phyloP scores from a whole-genome alignment of 1,140 invertebrate species.

The Oedothorax gibbosus region DNA sequence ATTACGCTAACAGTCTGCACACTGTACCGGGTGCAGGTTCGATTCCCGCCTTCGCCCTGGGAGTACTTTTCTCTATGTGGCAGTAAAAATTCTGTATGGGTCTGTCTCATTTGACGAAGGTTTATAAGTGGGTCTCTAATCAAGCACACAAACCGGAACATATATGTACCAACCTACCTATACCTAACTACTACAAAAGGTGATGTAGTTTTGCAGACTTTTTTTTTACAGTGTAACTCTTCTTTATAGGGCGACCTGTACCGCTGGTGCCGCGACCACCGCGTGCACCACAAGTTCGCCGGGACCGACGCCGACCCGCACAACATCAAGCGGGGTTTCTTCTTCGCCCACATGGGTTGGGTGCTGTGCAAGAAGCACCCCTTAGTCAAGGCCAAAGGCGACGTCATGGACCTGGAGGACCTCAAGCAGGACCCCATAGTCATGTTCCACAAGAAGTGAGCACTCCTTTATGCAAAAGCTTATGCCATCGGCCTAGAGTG shows the following conservation, averaged over 20 bases:
- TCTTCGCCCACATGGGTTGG: constrained; percentile 86
- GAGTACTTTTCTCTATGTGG: too few relatives aligned
- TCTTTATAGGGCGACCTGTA: constrained; percentile 60
- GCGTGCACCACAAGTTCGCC: constrained; percentile 85
- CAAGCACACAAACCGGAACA: too few relatives aligned
- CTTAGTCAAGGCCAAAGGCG: constrained; percentile 68
- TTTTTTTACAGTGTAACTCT: background rate
- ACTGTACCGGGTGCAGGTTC: too few relatives aligned
- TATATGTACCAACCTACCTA: too few relatives aligned
- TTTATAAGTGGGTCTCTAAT: too few relatives aligned
- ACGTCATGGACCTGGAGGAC: constrained; percentile 38
- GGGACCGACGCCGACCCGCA: constrained; percentile 87
- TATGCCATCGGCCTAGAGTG: too few relatives aligned
- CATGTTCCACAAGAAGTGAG: constrained; percentile 45
- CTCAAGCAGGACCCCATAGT: constrained; percentile 53
- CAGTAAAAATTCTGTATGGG: too few relatives aligned
- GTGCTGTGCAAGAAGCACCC: constrained; percentile 82
- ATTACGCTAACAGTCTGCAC: too few relatives aligned
- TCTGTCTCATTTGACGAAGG: too few relatives aligned
- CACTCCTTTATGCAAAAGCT: background rate
- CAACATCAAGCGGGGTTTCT: constrained; percentile 82
- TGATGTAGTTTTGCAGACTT: background rate
- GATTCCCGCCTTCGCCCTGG: too few relatives aligned
- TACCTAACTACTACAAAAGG: too few relatives aligned
- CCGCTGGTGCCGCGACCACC: constrained; percentile 75